A percentile compares a stretch with the other conserved stretches of the same genome.
Conservation (phyloP, 2,113 vertebrate species). For the Lamprologus sp. region DNA sequence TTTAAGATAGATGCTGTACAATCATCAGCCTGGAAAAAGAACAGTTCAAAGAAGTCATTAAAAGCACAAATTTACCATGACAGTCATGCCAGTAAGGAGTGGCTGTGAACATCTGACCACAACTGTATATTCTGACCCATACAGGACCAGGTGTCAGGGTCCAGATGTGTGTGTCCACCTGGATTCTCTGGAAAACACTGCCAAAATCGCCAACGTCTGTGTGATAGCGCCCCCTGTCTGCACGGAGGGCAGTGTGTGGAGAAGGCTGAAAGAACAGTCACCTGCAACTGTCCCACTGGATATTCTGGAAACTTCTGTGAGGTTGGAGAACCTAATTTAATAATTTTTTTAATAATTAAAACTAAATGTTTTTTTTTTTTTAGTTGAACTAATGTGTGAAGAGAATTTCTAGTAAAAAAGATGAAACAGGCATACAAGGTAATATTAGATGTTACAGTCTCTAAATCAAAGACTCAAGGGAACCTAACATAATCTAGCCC, state of each 20-base stretch:
- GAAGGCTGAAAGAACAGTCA: slow-evolving; percentile 73
- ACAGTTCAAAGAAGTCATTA: neutral
- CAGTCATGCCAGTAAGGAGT: neutral
- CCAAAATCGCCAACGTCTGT: slow-evolving; percentile 79
- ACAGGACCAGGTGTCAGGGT: slow-evolving; percentile 86
- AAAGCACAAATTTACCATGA: neutral
- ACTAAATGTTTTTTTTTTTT: neutral
- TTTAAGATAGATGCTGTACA: neutral
- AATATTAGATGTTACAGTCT: neutral
- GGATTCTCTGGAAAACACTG: slow-evolving; percentile 89
- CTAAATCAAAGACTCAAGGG: neutral
- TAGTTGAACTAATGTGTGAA: neutral
- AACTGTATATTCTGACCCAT: neutral
- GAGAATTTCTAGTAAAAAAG: neutral
- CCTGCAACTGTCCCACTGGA: slow-evolving; percentile 85
- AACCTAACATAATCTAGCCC: neutral
- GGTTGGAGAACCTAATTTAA: slow-evolving; percentile 62
- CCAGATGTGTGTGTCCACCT: slow-evolving; percentile 84
- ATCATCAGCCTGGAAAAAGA: neutral
- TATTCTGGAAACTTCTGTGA: slow-evolving; percentile 92
- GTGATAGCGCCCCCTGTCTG: slow-evolving; percentile 87
- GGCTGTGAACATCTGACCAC: neutral
- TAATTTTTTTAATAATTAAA: neutral
- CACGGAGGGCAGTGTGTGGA: slow-evolving; percentile 90
- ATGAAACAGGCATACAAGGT: neutral